phyloP scores from a whole-genome alignment of 2,888 invertebrate genomes.

The Aspidapion aeneum region DNA sequence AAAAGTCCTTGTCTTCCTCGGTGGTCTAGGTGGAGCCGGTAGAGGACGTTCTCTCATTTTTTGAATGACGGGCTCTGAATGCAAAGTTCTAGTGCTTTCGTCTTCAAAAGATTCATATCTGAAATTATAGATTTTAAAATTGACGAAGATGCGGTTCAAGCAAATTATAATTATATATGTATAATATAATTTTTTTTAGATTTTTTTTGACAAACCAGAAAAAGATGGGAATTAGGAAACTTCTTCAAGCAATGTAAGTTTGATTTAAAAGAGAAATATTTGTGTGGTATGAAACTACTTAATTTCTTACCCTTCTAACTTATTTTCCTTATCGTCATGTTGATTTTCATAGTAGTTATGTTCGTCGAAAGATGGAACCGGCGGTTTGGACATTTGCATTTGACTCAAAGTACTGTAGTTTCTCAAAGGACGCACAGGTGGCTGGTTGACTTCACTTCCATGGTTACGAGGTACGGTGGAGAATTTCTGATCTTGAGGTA shows the following conservation, averaged over 20 bases:
- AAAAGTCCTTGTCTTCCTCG: constrained; percentile 49
- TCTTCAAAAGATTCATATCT: constrained; percentile 52
- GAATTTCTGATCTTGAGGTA: constrained; percentile 59
- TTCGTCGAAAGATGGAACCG: constrained; percentile 30
- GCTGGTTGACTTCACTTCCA: constrained; percentile 34
- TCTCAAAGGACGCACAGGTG: constrained; percentile 57
- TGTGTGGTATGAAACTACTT: too few species aligned
- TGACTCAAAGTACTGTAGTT: constrained; percentile 60
- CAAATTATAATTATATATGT: too few species aligned
- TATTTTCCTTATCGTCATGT: constrained; percentile 49
- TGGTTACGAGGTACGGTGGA: constrained; percentile 62
- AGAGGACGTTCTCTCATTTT: constrained; percentile 84
- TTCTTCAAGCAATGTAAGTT: too few species aligned
- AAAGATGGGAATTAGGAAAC: too few species aligned
- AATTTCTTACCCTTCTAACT: too few species aligned
- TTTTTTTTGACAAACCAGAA: too few species aligned
- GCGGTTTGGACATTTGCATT: constrained; percentile 46
- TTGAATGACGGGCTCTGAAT: constrained; percentile 71
- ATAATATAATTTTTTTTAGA: too few species aligned
- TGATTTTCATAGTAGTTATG: constrained; percentile 32
- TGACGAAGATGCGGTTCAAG: too few species aligned
- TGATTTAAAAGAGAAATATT: too few species aligned
- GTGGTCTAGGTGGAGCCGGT: constrained; percentile 83
- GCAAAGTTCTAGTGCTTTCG: constrained; percentile 58
- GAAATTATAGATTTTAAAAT: neutral